Conservation (phyloP, 1,140 invertebrate genomes). For the Rhynchophorus ferrugineus region DNA sequence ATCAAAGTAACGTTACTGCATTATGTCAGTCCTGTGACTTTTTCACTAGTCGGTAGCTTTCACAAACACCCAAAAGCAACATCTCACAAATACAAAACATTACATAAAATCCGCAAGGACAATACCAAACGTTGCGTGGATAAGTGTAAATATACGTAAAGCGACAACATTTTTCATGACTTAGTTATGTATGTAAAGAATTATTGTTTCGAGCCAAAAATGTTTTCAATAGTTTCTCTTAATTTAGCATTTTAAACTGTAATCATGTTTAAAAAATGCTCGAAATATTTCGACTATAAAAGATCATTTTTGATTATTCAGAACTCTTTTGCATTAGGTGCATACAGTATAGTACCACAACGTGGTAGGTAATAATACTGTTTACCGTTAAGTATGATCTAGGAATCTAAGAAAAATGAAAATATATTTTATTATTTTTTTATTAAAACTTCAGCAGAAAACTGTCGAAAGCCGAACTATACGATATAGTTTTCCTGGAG, state of each 20-base stretch:
- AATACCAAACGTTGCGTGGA: conserved; percentile 99
- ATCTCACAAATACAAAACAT: conserved; percentile 99
- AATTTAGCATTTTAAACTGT: neutral
- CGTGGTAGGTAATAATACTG: neutral
- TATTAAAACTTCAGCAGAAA: too few species aligned
- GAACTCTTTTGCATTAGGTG: neutral
- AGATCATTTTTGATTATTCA: neutral
- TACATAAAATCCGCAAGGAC: conserved; percentile 97
- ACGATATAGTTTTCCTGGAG: too few species aligned
- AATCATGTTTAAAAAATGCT: neutral
- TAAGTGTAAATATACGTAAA: conserved; percentile 99
- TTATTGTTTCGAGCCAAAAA: neutral
- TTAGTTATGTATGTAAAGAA: conserved; percentile 8
- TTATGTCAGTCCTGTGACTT: too few species aligned
- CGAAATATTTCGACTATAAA: neutral
- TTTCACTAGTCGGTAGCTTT: too few species aligned
- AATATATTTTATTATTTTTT: too few species aligned
- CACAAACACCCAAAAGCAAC: too few species aligned
- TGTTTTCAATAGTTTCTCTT: too few species aligned
- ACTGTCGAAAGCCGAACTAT: too few species aligned
- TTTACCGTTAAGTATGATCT: too few species aligned
- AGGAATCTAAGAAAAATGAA: too few species aligned
- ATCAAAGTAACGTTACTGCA: too few species aligned
- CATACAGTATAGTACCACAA: neutral
- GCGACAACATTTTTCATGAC: conserved; percentile 1